phyloP scores from a whole-genome alignment of 2,113 vertebrate species.

The Paradisaea rubra region DNA sequence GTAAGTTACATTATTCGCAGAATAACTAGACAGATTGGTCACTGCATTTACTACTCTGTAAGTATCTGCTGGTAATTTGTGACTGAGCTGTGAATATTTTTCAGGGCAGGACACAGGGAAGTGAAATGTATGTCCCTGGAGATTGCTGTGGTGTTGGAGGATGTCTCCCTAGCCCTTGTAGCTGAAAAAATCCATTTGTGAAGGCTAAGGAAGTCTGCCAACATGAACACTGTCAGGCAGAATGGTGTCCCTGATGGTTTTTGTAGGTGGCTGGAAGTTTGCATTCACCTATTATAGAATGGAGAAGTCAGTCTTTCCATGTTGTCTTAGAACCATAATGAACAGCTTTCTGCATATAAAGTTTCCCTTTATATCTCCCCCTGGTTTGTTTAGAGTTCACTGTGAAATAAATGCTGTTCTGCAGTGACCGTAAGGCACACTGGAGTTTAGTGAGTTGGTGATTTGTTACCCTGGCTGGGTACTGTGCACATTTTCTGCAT shows the following conservation, averaged over 20 bases:
- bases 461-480: background rate
- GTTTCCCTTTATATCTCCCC: background rate
- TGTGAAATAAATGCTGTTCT: background rate
- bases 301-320: background rate
- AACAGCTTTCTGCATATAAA: background rate
- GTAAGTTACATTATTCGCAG: background rate
- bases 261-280: background rate
- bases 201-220: background rate
- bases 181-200: background rate
- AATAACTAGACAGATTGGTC: background rate
- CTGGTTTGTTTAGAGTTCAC: background rate
- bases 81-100: background rate
- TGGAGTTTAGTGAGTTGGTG: background rate
- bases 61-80: background rate
- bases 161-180: background rate
- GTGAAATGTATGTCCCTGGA: background rate
- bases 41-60: background rate
- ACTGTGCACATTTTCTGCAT: background rate
- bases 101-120: background rate
- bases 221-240: background rate
- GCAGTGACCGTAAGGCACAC: background rate
- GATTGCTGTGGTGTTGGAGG: background rate
- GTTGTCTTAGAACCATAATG: background rate
- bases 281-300: background rate
- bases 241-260: background rate